These are phyloP conservation scores for Beroe ovata DNA, from an alignment of 37 sponge, comb jelly and placozoan genomes.

Conservation along the genomic window DNA sequence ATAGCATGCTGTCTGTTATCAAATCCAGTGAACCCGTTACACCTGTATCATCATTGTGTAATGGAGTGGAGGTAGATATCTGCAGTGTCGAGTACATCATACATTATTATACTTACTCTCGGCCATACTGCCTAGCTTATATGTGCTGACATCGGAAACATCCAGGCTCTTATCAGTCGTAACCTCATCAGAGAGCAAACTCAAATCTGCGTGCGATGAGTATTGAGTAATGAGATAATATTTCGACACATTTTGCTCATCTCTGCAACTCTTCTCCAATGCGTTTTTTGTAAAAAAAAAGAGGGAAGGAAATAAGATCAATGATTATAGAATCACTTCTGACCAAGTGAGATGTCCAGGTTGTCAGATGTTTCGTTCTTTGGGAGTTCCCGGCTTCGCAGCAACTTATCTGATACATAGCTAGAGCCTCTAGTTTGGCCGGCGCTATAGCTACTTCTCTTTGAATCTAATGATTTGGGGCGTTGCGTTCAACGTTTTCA, in stretches of 20 bases:
- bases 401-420: neutral
- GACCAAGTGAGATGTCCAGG: conserved; percentile 23
- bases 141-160: conserved; percentile 14
- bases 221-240: neutral
- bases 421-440: conserved; percentile 56
- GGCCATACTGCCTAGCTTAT: neutral
- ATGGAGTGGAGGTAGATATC: too few relatives aligned
- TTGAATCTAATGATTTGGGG: too few relatives aligned
- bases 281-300: neutral
- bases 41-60: too few relatives aligned
- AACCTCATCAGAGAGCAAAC: conserved; percentile 7
- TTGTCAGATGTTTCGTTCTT: neutral
- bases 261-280: neutral
- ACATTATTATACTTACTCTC: too few relatives aligned
- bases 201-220: conserved; percentile 10
- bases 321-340: too few relatives aligned
- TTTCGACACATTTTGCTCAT: neutral
- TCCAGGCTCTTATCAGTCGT: conserved; percentile 9
- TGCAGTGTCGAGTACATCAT: too few relatives aligned
- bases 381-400: neutral
- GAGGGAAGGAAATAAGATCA: too few relatives aligned
- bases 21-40: neutral
- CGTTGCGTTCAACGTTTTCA: conserved; percentile 1
- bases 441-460: too few relatives aligned
- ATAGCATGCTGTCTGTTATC: neutral